Evolutionary conservation across 1,140 invertebrate species (phyloP).

Genomic region (Drosophila oshimai): DNA sequence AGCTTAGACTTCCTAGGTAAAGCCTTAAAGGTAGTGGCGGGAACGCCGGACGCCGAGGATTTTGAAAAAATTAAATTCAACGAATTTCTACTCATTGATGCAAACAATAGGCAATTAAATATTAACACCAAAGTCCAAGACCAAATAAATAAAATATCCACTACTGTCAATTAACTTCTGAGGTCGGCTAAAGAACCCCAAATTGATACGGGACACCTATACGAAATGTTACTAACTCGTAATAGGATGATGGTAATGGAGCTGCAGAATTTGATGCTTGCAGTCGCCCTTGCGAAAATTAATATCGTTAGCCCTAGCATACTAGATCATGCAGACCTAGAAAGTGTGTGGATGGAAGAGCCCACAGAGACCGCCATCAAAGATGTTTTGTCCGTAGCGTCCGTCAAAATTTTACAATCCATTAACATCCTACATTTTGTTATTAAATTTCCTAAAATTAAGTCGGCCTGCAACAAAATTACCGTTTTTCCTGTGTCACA

Average conservation of each 20-base stretch:
- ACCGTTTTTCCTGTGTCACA: not conserved
- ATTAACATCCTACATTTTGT: not conserved
- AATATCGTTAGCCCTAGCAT: not conserved
- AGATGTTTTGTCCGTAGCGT: not conserved
- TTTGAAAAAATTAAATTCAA: not conserved
- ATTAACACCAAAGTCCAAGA: too few relatives aligned
- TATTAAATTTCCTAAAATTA: slow-evolving; percentile 2
- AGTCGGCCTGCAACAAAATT: not conserved
- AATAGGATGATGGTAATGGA: too few relatives aligned
- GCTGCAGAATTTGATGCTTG: not conserved
- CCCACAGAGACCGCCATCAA: too few relatives aligned
- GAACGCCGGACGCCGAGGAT: not conserved
- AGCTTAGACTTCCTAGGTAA: not conserved
- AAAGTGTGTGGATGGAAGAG: too few relatives aligned
- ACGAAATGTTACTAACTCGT: too few relatives aligned
- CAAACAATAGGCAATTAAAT: slow-evolving; percentile 2
- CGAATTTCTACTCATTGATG: not conserved
- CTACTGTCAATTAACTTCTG: not conserved
- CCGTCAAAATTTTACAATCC: slow-evolving; percentile 1
- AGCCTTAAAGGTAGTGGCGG: not conserved
- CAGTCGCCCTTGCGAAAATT: not conserved
- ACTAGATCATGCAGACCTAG: too few relatives aligned
- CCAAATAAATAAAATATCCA: not conserved
- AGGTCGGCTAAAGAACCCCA: not conserved
- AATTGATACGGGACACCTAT: not conserved